These are phyloP conservation scores for Platygyra sinensis DNA, from an alignment of 64 coral and sea anemone species.

Conservation along the genomic window DNA sequence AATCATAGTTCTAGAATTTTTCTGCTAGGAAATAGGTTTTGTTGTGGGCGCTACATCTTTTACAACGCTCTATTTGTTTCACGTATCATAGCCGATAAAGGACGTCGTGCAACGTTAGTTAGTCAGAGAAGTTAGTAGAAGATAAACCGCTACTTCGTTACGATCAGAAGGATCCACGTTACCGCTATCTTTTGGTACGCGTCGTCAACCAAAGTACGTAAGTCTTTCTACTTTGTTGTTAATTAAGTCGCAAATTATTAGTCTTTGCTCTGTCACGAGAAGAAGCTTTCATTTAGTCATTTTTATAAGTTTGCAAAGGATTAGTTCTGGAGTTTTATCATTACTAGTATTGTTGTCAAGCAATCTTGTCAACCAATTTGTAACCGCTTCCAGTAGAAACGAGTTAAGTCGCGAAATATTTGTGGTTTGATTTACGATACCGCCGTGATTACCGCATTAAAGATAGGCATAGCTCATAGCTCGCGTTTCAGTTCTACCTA, in stretches of 20 bases:
- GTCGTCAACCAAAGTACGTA: slow-evolving; percentile 1
- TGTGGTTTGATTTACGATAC: too few species aligned
- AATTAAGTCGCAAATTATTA: slow-evolving; percentile 16
- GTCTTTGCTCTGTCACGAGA: slow-evolving; percentile 6
- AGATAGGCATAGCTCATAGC: too few species aligned
- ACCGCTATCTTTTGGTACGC: not conserved
- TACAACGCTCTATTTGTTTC: not conserved
- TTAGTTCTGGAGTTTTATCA: slow-evolving; percentile 1
- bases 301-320: slow-evolving; percentile 12
- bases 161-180: slow-evolving; percentile 2
- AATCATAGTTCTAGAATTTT: slow-evolving; percentile 3
- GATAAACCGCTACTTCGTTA: not conserved
- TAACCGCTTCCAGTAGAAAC: too few species aligned
- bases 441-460: too few species aligned
- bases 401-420: too few species aligned
- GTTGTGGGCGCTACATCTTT: slow-evolving; percentile 6
- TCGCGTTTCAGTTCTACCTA: too few species aligned
- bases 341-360: slow-evolving; percentile 6
- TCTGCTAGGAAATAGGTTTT: slow-evolving; percentile 4
- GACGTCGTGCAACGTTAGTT: slow-evolving; percentile 1
- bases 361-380: slow-evolving; percentile 4
- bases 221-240: slow-evolving; percentile 11
- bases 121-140: slow-evolving; percentile 13
- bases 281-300: slow-evolving; percentile 1
- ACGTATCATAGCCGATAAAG: not conserved